Evolutionary conservation across 37 sponge, comb jelly and placozoan genomes (phyloP), one percentile per base, ranked within the genome.

Genomic region (Mnemiopsis leidyi): DNA sequence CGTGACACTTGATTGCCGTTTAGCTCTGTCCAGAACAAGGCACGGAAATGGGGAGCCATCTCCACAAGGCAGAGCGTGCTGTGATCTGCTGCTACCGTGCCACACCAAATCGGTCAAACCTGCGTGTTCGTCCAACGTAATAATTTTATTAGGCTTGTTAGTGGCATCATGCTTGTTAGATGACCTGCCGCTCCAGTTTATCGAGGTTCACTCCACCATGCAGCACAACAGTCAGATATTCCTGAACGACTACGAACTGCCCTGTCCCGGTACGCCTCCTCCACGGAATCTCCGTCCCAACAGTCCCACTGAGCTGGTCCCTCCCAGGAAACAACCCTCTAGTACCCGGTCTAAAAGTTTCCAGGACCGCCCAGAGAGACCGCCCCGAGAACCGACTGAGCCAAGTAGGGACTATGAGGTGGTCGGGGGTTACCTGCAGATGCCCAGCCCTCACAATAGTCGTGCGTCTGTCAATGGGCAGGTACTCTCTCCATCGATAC

Each of bases 1-100:
- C 90, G 90, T 79, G 82, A 79, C 82, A 3, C 21, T 61, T 85
- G 90, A 85, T 85, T 85, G 90, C 29, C 90, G 90, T 85, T 85
- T 85, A 85, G 61, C 61, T 85, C 61, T 40, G n/a, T 85, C 24
- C 40, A 35, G 82, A 69, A 69, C 82, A 20, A 79, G 82, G 23
- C 9, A 79, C 35, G 82, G 82, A 79, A 36, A 31, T 20, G 37
- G n/a, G n/a, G 20, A 36, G 82, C 61, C 61, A 48, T 18, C 61
- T 18, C n/a, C 61, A 48, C 13, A 48, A 48, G 9, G 5, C 61
- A 13, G 61, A 18, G 9, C 61, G 61, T 18, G 61, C 13, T 5
- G 61, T 48, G 61, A 48, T 48, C 61, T 48, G 61, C 61, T 13
- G 5, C 61, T 18, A 48, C 61, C 61, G 61, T 48, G 61, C 61